Conservation (phyloP, 2,797 vertebrate genomes). For the Syndactyla subalaris region DNA sequence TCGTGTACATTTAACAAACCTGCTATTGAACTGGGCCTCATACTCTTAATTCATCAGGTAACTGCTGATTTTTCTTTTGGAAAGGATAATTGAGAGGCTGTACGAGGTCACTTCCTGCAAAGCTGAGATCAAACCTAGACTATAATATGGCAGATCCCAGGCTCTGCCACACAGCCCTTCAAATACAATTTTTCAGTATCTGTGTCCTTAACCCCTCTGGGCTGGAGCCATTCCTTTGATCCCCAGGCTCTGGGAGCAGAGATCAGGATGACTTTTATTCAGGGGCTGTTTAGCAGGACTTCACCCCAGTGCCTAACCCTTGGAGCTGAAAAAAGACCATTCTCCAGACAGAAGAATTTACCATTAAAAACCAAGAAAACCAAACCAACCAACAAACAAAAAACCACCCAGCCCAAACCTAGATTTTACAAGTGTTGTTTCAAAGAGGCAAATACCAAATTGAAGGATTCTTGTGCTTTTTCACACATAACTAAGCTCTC, state of each 20-base stretch:
- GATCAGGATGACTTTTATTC: background rate
- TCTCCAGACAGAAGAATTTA: background rate
- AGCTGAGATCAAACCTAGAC: slow-evolving; percentile 16
- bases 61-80: slow-evolving; percentile 32
- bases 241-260: background rate
- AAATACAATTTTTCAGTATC: background rate
- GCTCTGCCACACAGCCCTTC: background rate
- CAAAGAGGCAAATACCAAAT: background rate
- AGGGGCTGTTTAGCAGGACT: background rate
- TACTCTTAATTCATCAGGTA: slow-evolving; percentile 49
- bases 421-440: background rate
- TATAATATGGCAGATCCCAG: background rate
- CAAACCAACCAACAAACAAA: background rate
- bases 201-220: background rate
- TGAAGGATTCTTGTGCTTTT: background rate
- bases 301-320: background rate
- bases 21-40: slow-evolving; percentile 23
- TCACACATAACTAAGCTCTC: background rate
- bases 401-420: background rate
- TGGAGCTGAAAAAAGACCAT: background rate
- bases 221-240: background rate
- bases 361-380: background rate
- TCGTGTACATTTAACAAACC: slow-evolving; percentile 21
- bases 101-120: background rate
- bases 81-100: slow-evolving; percentile 34